Conservation (phyloP, 30 jellyfish, hydroid and myxozoan genomes). For the Turritopsis rubra region DNA sequence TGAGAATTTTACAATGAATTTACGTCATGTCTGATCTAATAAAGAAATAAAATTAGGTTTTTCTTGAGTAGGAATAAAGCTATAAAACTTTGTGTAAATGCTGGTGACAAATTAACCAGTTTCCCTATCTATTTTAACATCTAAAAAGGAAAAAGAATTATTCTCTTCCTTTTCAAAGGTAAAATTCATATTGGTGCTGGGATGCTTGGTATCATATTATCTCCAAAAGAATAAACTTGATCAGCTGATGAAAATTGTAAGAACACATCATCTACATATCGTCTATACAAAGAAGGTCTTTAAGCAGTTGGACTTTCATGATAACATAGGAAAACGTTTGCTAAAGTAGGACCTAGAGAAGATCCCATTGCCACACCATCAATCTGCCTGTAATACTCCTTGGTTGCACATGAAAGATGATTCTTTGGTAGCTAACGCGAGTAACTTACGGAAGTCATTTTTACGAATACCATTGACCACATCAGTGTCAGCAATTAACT, state of each 20-base stretch:
- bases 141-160: neutral
- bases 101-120: neutral
- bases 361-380: conserved; percentile 25
- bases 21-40: too few relatives aligned
- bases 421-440: neutral
- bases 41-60: too few relatives aligned
- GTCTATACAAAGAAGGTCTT: neutral
- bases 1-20: too few relatives aligned
- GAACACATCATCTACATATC: neutral
- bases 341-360: too few relatives aligned
- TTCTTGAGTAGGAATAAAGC: too few relatives aligned
- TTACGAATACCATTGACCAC: too few relatives aligned
- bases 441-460: too few relatives aligned
- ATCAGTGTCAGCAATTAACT: neutral
- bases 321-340: neutral
- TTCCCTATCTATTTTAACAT: conserved; percentile 5
- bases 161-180: conserved; percentile 5
- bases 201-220: neutral
- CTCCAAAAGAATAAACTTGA: neutral
- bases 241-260: neutral
- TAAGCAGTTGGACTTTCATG: conserved; percentile 5
- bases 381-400: neutral
- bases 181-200: neutral
- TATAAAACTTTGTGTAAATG: neutral
- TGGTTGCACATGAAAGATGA: neutral